These are phyloP conservation scores for Lepilemur ruficaudatus DNA, from an alignment of 2,797 vertebrate genomes.

Conservation along the genomic window DNA sequence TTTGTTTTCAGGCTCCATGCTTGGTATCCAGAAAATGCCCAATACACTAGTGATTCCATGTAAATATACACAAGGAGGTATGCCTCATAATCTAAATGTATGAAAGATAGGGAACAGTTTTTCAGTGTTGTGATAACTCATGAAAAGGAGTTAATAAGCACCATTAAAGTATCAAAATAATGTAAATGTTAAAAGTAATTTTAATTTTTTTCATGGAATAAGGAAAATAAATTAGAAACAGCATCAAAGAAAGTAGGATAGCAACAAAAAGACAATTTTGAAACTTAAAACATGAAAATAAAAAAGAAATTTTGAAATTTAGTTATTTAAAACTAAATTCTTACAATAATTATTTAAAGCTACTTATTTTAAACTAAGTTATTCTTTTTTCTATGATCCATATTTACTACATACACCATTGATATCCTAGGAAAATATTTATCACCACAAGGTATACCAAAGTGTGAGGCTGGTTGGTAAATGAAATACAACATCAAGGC, in stretches of 20 bases:
- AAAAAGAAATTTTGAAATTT: background rate
- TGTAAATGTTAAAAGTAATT: background rate
- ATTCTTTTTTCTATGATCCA: background rate
- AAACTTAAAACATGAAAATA: conserved; percentile 8
- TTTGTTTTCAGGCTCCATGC: background rate
- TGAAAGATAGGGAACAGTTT: background rate
- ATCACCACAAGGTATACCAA: background rate
- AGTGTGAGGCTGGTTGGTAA: background rate
- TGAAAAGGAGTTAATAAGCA: background rate
- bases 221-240: background rate
- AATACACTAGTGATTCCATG: background rate
- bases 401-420: background rate
- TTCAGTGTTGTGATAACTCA: background rate
- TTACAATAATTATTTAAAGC: background rate
- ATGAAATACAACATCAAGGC: background rate
- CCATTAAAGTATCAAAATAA: background rate
- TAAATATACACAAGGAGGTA: background rate
- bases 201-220: background rate
- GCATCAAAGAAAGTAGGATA: background rate
- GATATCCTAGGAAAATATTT: background rate
- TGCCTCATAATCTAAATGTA: background rate
- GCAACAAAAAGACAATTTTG: background rate
- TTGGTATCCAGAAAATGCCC: background rate
- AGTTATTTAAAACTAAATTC: background rate
- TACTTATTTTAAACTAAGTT: background rate